A percentile compares a stretch with the other conserved stretches of the same genome.
Conservation (phyloP, 1,140 invertebrate genomes). For the Andrena cerasifolii region DNA sequence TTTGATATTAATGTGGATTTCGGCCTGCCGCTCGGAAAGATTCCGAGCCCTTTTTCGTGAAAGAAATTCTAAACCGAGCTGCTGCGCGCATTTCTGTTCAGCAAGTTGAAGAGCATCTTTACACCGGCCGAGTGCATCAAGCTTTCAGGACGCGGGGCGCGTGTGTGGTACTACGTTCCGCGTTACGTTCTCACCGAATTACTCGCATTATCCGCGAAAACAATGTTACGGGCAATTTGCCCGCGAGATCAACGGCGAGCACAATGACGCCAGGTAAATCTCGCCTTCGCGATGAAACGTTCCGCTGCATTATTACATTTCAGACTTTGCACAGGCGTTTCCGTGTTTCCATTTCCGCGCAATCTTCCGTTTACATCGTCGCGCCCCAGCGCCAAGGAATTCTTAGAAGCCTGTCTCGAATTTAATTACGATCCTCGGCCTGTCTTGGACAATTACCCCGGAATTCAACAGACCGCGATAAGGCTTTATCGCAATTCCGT, state of each 20-base stretch:
- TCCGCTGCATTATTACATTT: slow-evolving; percentile 27
- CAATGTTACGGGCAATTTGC: slow-evolving; percentile 20
- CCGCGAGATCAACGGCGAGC: slow-evolving; percentile 7
- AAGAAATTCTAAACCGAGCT: not conserved
- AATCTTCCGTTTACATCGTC: slow-evolving; percentile 35
- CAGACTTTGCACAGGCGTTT: not conserved
- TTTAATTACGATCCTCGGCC: slow-evolving; percentile 18
- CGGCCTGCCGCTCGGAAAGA: too few relatives aligned
- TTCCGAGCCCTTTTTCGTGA: too few relatives aligned
- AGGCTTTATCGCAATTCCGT: not conserved
- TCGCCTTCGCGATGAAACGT: slow-evolving; percentile 7
- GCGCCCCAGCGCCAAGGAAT: not conserved
- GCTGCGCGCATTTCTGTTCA: too few relatives aligned
- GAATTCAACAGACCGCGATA: not conserved
- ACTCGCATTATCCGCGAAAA: slow-evolving; percentile 21
- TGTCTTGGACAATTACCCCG: not conserved
- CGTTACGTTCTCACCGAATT: slow-evolving; percentile 34
- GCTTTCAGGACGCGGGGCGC: not conserved
- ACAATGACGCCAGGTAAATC: slow-evolving; percentile 33
- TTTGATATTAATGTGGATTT: too few relatives aligned
- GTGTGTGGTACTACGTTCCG: too few relatives aligned
- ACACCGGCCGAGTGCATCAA: too few relatives aligned
- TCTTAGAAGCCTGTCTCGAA: not conserved
- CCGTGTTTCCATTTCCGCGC: slow-evolving; percentile 1
- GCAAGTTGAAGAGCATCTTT: not conserved